Conservation (phyloP, 2,797 vertebrate genomes). For the Dicrostonyx torquatus region DNA sequence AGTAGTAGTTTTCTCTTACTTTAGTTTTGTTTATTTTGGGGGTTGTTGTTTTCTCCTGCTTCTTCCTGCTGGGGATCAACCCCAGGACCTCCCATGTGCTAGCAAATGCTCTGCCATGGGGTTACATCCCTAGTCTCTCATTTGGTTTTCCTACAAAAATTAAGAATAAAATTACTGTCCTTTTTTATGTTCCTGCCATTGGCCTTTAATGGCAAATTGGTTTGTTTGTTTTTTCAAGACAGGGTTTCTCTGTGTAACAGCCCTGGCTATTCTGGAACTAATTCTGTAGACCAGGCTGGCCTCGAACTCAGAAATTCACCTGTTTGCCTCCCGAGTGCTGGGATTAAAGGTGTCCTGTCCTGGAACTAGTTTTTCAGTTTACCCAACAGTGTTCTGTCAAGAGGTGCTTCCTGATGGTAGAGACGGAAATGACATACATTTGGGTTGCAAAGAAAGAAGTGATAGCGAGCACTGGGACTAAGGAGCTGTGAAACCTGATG, state of each 20-base stretch:
- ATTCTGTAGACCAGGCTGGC: not conserved
- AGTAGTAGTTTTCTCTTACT: not conserved
- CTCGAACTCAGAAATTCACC: not conserved
- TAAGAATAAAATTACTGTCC: not conserved
- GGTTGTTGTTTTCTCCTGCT: not conserved
- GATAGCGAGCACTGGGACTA: not conserved
- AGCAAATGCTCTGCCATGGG: not conserved
- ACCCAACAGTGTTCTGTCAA: not conserved
- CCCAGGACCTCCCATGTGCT: not conserved
- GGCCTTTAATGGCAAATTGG: not conserved
- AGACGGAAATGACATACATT: not conserved
- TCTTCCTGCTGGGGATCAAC: not conserved
- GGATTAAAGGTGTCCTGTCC: not conserved
- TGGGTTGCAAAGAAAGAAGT: constrained; percentile 26
- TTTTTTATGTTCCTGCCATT: not conserved
- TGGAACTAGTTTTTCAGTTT: not conserved
- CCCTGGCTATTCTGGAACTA: not conserved
- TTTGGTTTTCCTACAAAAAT: constrained; percentile 51
- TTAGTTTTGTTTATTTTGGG: not conserved
- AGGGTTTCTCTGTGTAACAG: not conserved
- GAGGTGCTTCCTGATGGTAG: not conserved
- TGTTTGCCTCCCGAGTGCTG: not conserved
- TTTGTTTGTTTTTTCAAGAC: not conserved
- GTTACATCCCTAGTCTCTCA: not conserved
- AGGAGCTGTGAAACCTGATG: not conserved